Conservation (phyloP, 2,797 vertebrate genomes). For the Kryptolebias ocellatus region DNA sequence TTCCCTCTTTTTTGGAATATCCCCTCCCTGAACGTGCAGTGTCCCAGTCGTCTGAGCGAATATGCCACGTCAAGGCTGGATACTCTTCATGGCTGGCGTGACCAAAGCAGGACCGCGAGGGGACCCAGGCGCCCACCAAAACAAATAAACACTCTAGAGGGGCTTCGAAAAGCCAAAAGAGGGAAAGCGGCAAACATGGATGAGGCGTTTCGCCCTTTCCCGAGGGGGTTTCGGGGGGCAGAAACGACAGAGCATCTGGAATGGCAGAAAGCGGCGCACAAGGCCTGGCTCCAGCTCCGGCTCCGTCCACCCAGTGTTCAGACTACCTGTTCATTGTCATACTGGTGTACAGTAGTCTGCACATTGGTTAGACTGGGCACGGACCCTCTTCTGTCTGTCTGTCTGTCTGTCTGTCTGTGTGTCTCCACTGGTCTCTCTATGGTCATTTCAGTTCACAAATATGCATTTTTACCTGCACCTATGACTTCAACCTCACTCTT, state of each 20-base stretch:
- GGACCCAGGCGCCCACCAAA: conserved; percentile 62
- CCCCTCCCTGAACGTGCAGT: conserved; percentile 97
- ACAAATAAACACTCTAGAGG: conserved; percentile 64
- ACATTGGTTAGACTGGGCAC: conserved; percentile 99
- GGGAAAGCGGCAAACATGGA: conserved; percentile 32
- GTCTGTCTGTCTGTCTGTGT: conserved; percentile 71
- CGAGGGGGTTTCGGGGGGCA: conserved; percentile 58
- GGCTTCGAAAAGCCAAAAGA: conserved; percentile 11
- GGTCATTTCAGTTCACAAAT: conserved; percentile 28
- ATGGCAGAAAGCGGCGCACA: conserved; percentile 63
- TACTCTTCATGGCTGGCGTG: conserved; percentile 86
- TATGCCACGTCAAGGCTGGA: conserved; percentile 99
- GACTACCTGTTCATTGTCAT: conserved; percentile 99
- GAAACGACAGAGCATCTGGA: conserved; percentile 67
- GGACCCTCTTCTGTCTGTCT: conserved; percentile 76
- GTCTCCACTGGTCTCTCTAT: conserved; percentile 39
- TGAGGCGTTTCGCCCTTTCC: conserved; percentile 46
- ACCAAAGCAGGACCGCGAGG: conserved; percentile 70
- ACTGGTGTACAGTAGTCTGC: conserved; percentile 99
- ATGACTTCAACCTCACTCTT: conserved; percentile 37
- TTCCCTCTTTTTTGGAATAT: conserved; percentile 82
- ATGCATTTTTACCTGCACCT: conserved; percentile 38
- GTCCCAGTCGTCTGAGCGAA: conserved; percentile 94
- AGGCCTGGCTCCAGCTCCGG: conserved; percentile 84
- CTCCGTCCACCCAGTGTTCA: conserved; percentile 99